These are phyloP conservation scores for Heliconius charithonia DNA, from an alignment of 2,888 invertebrate genomes.

Conservation along the genomic window DNA sequence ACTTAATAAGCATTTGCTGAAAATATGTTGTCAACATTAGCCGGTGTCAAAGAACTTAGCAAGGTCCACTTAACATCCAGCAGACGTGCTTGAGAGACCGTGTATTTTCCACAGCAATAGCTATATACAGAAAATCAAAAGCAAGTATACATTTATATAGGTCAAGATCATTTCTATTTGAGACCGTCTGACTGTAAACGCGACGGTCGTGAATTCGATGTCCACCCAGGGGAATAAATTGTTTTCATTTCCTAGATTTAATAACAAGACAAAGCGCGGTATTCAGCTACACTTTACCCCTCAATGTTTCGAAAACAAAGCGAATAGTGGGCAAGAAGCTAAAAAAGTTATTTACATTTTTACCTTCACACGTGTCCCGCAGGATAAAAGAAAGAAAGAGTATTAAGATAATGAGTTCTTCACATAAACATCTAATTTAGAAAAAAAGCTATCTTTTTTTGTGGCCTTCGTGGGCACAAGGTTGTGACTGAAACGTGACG, in stretches of 20 bases:
- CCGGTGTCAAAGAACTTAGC: constrained; percentile 3
- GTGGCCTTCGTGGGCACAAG: no score
- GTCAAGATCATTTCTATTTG: constrained; percentile 1
- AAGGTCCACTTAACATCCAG: constrained; percentile 24
- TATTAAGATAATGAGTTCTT: no score
- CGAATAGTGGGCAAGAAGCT: no score
- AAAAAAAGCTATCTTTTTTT: no score
- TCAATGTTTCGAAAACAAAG: no score
- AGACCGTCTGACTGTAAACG: neutral
- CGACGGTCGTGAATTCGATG: neutral
- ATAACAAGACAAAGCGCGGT: neutral
- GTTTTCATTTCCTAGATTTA: neutral
- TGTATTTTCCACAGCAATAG: constrained; percentile 53
- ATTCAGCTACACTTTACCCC: neutral
- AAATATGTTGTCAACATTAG: neutral
- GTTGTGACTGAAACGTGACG: no score
- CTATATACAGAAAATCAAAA: constrained; percentile 9
- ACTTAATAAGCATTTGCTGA: no score
- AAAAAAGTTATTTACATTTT: no score
- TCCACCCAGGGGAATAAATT: neutral
- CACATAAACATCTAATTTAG: no score
- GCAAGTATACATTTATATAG: no score
- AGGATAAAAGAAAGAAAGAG: no score
- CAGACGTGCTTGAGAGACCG: constrained; percentile 57
- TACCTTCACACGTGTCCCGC: no score